phyloP scores from a whole-genome alignment of 2,888 invertebrate species.

The Tipula lateralis region DNA sequence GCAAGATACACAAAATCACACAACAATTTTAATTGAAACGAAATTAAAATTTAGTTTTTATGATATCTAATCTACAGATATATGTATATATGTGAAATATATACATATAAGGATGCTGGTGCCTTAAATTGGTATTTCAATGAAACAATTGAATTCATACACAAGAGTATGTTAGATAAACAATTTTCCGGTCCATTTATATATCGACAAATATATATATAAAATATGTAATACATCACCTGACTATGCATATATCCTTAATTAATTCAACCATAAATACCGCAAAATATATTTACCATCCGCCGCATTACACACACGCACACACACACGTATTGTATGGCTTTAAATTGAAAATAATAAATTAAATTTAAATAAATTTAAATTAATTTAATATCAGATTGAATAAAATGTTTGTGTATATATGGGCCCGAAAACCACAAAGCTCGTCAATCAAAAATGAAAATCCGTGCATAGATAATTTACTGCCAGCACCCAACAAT shows the following conservation, averaged over 20 bases:
- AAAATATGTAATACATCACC: neutral
- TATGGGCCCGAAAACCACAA: neutral
- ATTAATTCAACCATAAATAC: conserved; percentile 11
- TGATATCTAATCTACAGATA: too few species aligned
- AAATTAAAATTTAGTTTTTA: neutral
- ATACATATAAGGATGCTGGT: neutral
- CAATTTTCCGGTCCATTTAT: neutral
- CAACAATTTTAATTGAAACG: neutral
- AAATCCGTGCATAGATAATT: neutral
- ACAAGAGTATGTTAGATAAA: neutral
- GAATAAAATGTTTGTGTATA: neutral
- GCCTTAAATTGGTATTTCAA: neutral
- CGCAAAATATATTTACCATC: neutral
- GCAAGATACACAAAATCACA: neutral
- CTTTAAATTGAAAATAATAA: neutral
- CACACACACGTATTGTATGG: neutral
- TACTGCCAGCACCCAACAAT: neutral
- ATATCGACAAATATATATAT: neutral
- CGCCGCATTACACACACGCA: neutral
- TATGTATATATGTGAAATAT: too few species aligned
- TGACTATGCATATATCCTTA: neutral
- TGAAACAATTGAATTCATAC: neutral
- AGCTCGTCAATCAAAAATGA: neutral
- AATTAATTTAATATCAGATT: neutral
- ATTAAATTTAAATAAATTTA: neutral